Percentiles rank a stretch among this genome's conserved stretches.
phyloP scores from a whole-genome alignment of 1,140 invertebrate species.

The Trichonephila inaurata region DNA sequence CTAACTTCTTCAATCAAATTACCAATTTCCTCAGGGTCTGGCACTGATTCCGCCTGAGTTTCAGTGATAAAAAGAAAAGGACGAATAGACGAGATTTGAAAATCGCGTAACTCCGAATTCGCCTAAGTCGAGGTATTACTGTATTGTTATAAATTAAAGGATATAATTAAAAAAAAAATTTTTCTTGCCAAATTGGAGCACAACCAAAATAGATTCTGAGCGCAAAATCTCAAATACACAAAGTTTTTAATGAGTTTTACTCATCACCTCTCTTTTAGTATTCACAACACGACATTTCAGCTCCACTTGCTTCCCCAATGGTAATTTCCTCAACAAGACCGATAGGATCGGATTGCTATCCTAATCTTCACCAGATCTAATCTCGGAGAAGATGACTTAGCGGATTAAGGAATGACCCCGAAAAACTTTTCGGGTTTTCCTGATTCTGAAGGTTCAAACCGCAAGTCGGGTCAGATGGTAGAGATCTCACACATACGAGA shows the following conservation, averaged over 20 bases:
- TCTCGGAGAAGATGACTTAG: slow-evolving; percentile 10
- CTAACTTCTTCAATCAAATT: too few species aligned
- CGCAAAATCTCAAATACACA: background rate
- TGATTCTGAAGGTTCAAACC: slow-evolving; percentile 21
- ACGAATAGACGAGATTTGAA: too few species aligned
- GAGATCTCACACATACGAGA: background rate
- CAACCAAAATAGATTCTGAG: too few species aligned
- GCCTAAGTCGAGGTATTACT: too few species aligned
- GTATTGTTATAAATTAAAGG: too few species aligned
- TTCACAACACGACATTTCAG: background rate
- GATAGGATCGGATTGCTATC: background rate
- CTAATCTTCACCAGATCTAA: slow-evolving; percentile 4
- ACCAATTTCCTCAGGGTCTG: too few species aligned
- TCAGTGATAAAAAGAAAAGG: too few species aligned
- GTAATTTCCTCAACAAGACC: background rate
- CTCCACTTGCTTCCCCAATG: background rate
- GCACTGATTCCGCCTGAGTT: too few species aligned
- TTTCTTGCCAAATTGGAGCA: too few species aligned
- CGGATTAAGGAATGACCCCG: slow-evolving; percentile 34
- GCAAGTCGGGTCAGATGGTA: background rate
- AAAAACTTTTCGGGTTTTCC: slow-evolving; percentile 30
- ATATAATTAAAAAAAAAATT: too few species aligned
- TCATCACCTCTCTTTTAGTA: background rate
- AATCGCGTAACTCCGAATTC: too few species aligned
- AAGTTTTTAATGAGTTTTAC: background rate